phyloP scores from a whole-genome alignment of 2,888 invertebrate genomes.

The Caradrina clavipalpis region DNA sequence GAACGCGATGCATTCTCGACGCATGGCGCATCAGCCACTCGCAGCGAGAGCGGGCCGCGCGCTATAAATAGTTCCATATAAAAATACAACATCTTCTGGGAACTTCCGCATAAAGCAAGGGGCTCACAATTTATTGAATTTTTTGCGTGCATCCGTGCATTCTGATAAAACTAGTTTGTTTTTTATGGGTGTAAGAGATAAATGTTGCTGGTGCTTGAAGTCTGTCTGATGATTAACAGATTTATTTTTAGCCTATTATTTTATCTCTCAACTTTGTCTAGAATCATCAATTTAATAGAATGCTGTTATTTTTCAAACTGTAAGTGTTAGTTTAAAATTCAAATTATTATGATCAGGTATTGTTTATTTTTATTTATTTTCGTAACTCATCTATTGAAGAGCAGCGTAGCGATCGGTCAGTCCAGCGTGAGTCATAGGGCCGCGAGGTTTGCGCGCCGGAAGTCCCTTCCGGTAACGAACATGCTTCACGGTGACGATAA shows the following conservation, averaged over 20 bases:
- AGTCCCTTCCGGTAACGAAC: slow-evolving; percentile 75
- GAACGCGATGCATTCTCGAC: slow-evolving; percentile 46
- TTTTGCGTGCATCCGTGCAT: slow-evolving; percentile 50
- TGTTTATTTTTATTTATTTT: slow-evolving; percentile 6
- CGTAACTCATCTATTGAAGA: slow-evolving; percentile 32
- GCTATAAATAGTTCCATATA: slow-evolving; percentile 69
- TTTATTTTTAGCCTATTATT: not conserved
- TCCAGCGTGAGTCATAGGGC: slow-evolving; percentile 57
- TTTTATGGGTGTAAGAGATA: slow-evolving; percentile 17
- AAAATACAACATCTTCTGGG: slow-evolving; percentile 66
- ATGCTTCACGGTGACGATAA: slow-evolving; percentile 67
- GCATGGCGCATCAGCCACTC: slow-evolving; percentile 46
- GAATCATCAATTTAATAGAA: no score
- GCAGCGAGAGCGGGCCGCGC: slow-evolving; percentile 31
- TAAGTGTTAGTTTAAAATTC: not conserved
- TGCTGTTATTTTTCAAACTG: no score
- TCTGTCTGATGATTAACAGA: not conserved
- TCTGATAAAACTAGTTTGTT: slow-evolving; percentile 47
- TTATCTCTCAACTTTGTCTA: no score
- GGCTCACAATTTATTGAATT: slow-evolving; percentile 53
- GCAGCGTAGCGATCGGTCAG: slow-evolving; percentile 10
- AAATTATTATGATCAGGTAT: not conserved
- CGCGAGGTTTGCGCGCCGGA: slow-evolving; percentile 67
- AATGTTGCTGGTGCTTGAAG: not conserved
- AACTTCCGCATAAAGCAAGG: slow-evolving; percentile 69